Evolutionary conservation across 2,797 vertebrate species (phyloP).

Genomic region (Tragopan temminckii): DNA sequence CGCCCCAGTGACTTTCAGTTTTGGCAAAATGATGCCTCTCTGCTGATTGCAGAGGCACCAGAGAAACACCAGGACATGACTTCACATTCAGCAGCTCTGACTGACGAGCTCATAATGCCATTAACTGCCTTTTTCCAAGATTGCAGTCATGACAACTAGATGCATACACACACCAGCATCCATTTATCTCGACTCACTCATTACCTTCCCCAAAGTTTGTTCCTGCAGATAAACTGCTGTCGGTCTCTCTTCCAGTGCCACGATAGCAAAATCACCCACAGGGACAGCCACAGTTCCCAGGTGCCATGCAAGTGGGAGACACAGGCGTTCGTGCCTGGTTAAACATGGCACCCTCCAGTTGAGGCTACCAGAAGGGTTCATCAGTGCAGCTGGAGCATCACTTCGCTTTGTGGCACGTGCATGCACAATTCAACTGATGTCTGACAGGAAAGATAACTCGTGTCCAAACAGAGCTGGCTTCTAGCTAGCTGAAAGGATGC

Average conservation of each 20-base stretch:
- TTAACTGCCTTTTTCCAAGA: not conserved
- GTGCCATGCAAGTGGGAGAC: slow-evolving; percentile 4
- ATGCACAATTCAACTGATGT: not conserved
- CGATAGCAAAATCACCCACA: not conserved
- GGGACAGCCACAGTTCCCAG: not conserved
- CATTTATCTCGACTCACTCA: not conserved
- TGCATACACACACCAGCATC: not conserved
- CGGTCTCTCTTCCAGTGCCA: not conserved
- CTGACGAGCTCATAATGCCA: not conserved
- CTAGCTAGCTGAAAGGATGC: not conserved
- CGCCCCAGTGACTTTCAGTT: not conserved
- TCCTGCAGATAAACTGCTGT: not conserved
- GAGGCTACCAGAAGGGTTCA: slow-evolving; percentile 29
- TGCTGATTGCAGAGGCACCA: not conserved
- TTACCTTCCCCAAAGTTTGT: not conserved
- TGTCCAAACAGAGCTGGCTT: not conserved
- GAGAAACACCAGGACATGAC: not conserved
- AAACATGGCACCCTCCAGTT: not conserved
- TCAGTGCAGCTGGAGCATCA: not conserved
- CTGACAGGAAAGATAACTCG: not conserved
- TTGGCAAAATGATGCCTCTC: not conserved
- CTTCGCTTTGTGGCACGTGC: not conserved
- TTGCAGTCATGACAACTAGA: not conserved
- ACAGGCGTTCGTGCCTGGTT: not conserved
- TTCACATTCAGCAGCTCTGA: not conserved